These are phyloP conservation scores for Amazona vittata DNA, from an alignment of 2,113 vertebrate genomes.

Conservation along the genomic window DNA sequence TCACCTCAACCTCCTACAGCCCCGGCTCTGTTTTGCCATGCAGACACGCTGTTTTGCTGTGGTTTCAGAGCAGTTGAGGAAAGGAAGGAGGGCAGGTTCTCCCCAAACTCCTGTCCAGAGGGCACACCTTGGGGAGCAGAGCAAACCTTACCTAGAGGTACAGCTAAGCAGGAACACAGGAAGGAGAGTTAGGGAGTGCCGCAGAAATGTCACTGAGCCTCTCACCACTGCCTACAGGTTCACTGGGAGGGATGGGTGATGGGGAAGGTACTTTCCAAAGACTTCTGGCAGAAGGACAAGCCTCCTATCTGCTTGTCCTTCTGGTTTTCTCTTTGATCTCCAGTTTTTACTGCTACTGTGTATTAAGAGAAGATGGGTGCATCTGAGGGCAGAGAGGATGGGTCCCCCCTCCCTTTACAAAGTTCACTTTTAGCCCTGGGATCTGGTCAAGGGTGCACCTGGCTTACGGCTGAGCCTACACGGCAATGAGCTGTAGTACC, in stretches of 20 bases:
- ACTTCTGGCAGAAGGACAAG: neutral
- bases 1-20: neutral
- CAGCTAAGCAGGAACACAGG: neutral
- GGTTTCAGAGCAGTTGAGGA: neutral
- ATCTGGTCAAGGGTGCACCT: neutral
- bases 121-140: fast-evolving
- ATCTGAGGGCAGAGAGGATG: neutral
- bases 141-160: neutral
- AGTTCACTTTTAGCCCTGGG: neutral
- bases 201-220: neutral
- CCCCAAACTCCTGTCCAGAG: neutral
- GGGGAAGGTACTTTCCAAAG: neutral
- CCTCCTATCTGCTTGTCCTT: neutral
- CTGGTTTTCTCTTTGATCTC: neutral
- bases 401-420: neutral
- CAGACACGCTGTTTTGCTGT: neutral
- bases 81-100: neutral
- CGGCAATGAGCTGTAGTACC: neutral
- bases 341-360: neutral
- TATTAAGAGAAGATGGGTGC: neutral
- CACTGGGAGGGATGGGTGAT: neutral
- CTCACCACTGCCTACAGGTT: neutral
- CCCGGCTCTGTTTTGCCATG: neutral
- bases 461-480: neutral
- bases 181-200: neutral